Evolutionary conservation across 2,888 invertebrate genomes (phyloP).

Genomic region (Molorchus minor): DNA sequence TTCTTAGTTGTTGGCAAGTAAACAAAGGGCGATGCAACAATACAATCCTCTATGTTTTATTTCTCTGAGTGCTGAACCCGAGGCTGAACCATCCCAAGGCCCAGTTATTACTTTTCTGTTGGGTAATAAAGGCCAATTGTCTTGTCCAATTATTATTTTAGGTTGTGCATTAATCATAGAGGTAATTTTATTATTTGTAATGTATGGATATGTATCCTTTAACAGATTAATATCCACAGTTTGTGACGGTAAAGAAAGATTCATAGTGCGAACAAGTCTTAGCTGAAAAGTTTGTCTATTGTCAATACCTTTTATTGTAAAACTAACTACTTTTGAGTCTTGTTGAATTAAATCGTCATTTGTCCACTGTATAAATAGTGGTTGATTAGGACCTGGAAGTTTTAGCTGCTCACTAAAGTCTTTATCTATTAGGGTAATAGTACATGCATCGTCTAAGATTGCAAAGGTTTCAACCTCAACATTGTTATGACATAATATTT

Average conservation of each 20-base stretch:
- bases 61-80: slow-evolving; percentile 6
- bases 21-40: too few relatives aligned
- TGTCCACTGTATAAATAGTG: slow-evolving; percentile 19
- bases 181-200: slow-evolving; percentile 7
- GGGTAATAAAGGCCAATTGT: slow-evolving; percentile 12
- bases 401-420: background rate
- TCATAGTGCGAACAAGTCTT: slow-evolving; percentile 5
- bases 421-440: slow-evolving; percentile 4
- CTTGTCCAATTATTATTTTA: slow-evolving; percentile 14
- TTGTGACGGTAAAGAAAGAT: slow-evolving; percentile 6
- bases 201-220: slow-evolving; percentile 1
- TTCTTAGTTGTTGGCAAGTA: too few relatives aligned
- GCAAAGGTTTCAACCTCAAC: slow-evolving; percentile 12
- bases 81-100: slow-evolving; percentile 10
- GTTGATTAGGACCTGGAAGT: slow-evolving; percentile 9
- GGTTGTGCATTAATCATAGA: slow-evolving; percentile 12
- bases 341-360: slow-evolving; percentile 8
- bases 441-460: slow-evolving; percentile 19
- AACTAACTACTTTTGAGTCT: slow-evolving; percentile 14
- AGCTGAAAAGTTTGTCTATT: slow-evolving; percentile 5
- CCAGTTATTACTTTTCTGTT: slow-evolving; percentile 14
- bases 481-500: slow-evolving; percentile 6
- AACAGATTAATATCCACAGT: slow-evolving; percentile 10
- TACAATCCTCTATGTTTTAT: too few relatives aligned
- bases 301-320: background rate